Evolutionary conservation across 53 echinoderm and acorn worm species (phyloP), one percentile per base, ranked within the genome.

Genomic region (Crossaster papposus): DNA sequence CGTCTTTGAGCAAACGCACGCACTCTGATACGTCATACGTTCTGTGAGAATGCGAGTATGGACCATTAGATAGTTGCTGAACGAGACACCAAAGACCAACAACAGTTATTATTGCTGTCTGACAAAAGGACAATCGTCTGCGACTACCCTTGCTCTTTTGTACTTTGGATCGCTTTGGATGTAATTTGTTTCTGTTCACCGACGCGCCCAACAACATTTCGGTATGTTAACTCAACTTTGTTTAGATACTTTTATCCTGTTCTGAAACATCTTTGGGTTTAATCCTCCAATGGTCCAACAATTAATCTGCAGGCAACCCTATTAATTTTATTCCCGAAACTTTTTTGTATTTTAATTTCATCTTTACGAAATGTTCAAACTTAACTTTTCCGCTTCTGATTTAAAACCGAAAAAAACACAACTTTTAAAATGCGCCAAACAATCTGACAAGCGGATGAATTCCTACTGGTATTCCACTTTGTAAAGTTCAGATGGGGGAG

Each of bases 1-100:
- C 83, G 70, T 83, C 65, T 15, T 20, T 34, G 14, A 36, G 14
- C n/a, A 28, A 65, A 36, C 70, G 70, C 83, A 83, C 83, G 70
- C 83, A 65, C 17, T 28, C n/a, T 11, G 53, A 73, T 73, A 72
- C 85, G 85, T 85, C 72, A 85, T 72, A 84, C 84, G 72, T 72
- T 72, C 71, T 72, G 14, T 51, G 30, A 13, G 8, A 17, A 23
- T 7, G 51, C 79, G 79, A 24, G 22, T 11, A 4, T 12, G 68
- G 68, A n/a, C 1, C n/a, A 11, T 23, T 68, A 11, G 22, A 68
- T 11, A n/a, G 64, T 68, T 2, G 33, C 2, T 74, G 75, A 74
- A 74, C 30, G 75, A 74, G 34, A 74, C 75, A 74, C 75, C 36
- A 10, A 33, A 33, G 75, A 20, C 18, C 36, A 36, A 74, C 75